Conservation (phyloP, 1,140 invertebrate species). For the Goniozus legneri region DNA sequence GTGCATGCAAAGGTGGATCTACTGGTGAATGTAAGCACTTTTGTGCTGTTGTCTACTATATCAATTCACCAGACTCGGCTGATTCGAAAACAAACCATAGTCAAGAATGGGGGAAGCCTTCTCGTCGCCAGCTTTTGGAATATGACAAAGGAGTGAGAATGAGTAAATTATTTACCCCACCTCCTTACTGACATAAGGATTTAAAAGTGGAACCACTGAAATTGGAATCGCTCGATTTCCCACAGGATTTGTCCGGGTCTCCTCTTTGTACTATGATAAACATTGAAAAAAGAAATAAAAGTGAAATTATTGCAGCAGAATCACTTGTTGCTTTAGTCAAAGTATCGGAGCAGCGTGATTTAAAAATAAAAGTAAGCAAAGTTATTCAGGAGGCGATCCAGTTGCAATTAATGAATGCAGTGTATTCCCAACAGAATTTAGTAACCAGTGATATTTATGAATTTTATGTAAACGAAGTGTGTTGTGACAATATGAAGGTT, state of each 20-base stretch:
- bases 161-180: slow-evolving; percentile 5
- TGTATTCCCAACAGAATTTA: background rate
- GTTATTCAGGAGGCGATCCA: slow-evolving; percentile 7
- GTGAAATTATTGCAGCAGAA: slow-evolving; percentile 8
- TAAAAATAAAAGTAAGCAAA: slow-evolving; percentile 3
- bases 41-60: slow-evolving; percentile 11
- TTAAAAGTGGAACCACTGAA: slow-evolving; percentile 1
- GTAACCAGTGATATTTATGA: background rate
- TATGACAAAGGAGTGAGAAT: slow-evolving; percentile 13
- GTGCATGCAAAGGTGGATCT: slow-evolving; percentile 10
- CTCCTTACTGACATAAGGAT: background rate
- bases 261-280: slow-evolving; percentile 6
- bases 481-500: background rate
- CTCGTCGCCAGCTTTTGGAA: slow-evolving; percentile 6
- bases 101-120: slow-evolving; percentile 16
- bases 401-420: slow-evolving; percentile 4
- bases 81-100: slow-evolving; percentile 10
- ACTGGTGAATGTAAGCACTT: slow-evolving; percentile 13
- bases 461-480: slow-evolving; percentile 2
- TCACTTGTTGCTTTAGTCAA: background rate
- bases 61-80: slow-evolving; percentile 9
- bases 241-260: background rate
- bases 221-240: slow-evolving; percentile 6
- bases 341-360: background rate
- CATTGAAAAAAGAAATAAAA: slow-evolving; percentile 8